Evolutionary conservation across 1,140 invertebrate species (phyloP).

Genomic region (Zeugodacus cucurbitae): DNA sequence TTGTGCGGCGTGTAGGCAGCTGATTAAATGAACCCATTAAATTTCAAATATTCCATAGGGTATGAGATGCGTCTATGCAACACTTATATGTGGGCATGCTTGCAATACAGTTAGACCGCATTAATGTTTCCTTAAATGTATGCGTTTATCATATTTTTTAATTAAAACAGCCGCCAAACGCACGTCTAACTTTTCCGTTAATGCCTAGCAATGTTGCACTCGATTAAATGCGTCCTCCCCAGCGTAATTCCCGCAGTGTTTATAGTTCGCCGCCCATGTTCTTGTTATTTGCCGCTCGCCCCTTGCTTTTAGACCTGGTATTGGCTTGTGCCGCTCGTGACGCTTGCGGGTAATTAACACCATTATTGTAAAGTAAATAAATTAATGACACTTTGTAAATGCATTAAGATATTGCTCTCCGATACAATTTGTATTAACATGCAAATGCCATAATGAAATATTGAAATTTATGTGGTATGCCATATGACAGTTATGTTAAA

Average conservation of each 20-base stretch:
- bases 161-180: background rate
- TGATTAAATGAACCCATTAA: background rate
- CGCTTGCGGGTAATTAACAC: conserved; percentile 13
- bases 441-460: background rate
- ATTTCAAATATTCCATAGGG: background rate
- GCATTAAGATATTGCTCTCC: background rate
- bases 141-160: background rate
- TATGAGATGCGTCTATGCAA: background rate
- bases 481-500: background rate
- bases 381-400: conserved; percentile 29
- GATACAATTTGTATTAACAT: background rate
- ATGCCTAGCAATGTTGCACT: background rate
- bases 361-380: background rate
- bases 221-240: background rate
- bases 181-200: no score
- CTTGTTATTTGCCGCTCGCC: no score
- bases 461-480: background rate
- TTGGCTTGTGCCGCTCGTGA: background rate
- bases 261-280: background rate
- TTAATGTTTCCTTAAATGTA: background rate
- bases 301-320: no score
- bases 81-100: background rate
- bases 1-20: background rate
- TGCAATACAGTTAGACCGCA: no score
- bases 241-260: background rate